phyloP scores from a whole-genome alignment of 2,113 vertebrate genomes.

The Columba livia region DNA sequence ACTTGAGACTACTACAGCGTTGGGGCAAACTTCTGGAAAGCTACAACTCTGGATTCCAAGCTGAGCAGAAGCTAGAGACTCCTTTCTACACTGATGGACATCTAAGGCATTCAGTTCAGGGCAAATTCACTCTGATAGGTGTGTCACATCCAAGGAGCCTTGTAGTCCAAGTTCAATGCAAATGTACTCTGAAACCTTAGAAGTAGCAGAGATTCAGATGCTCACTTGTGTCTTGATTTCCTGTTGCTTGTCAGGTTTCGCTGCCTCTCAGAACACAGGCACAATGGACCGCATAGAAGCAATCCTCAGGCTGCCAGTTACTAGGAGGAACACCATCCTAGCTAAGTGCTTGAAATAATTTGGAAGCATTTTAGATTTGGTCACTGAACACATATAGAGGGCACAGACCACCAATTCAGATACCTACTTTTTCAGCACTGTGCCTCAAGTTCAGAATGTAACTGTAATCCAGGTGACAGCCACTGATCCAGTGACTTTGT shows the following conservation, averaged over 20 bases:
- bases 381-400: background rate
- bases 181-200: background rate
- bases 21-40: background rate
- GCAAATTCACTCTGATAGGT: background rate
- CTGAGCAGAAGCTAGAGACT: background rate
- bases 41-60: background rate
- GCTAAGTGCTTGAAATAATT: background rate
- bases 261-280: background rate
- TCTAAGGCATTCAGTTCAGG: background rate
- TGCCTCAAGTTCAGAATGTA: background rate
- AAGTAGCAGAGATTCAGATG: background rate
- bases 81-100: background rate
- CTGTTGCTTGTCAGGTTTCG: background rate
- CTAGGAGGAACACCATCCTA: background rate
- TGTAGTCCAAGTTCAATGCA: background rate
- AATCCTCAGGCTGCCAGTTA: background rate
- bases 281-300: background rate
- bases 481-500: background rate
- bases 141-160: background rate
- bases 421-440: background rate
- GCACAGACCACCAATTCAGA: background rate
- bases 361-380: background rate
- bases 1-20: background rate
- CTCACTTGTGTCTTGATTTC: background rate
- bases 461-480: background rate